These are phyloP conservation scores for Drosophila malerkotliana DNA, from an alignment of 1,140 invertebrate genomes.

Conservation along the genomic window DNA sequence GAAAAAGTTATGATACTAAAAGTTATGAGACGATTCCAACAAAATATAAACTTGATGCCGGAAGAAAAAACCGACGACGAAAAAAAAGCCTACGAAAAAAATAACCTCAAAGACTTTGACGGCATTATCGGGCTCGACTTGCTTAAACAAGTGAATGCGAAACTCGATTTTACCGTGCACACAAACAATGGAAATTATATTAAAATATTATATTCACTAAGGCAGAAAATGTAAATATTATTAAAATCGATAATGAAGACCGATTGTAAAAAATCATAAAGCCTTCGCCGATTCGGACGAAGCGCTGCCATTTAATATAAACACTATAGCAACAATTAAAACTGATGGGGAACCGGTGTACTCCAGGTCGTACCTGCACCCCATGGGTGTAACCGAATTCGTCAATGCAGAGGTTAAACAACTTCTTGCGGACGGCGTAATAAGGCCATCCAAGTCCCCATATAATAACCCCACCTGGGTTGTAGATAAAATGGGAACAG, in stretches of 20 bases:
- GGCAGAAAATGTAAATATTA: constrained; percentile 9
- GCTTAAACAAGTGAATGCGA: constrained; percentile 14
- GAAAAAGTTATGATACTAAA: too few species aligned
- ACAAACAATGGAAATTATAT: neutral
- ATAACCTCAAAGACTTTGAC: constrained; percentile 8
- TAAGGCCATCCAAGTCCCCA: constrained; percentile 13
- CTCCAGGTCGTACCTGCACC: neutral
- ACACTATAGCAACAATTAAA: neutral
- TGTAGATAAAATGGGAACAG: constrained; percentile 18
- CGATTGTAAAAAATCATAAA: constrained; percentile 1
- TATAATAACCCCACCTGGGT: constrained; percentile 35
- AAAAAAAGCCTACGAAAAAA: too few species aligned
- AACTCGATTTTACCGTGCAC: constrained; percentile 3
- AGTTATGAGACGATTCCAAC: neutral
- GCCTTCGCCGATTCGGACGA: too few species aligned
- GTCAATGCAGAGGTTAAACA: constrained; percentile 22
- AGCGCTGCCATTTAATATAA: neutral
- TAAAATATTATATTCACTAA: constrained; percentile 10
- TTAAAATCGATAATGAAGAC: constrained; percentile 10
- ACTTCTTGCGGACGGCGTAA: constrained; percentile 15
- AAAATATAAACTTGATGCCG: neutral
- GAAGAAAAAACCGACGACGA: neutral
- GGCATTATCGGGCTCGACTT: constrained; percentile 16
- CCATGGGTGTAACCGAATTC: constrained; percentile 16
- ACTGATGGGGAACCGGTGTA: neutral